Evolutionary conservation across 2,888 invertebrate species (phyloP).

Genomic region (Congeria kusceri): DNA sequence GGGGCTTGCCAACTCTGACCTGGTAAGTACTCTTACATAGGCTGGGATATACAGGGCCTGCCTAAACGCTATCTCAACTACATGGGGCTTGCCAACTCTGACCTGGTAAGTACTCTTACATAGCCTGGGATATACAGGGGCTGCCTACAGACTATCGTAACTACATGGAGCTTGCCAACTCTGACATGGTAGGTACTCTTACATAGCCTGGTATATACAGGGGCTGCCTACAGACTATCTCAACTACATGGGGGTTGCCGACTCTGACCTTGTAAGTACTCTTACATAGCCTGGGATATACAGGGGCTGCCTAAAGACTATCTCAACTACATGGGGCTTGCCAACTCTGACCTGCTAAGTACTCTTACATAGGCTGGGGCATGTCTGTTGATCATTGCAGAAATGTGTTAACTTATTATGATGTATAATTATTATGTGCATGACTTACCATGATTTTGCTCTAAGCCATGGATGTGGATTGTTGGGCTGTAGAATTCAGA

Average conservation of each 20-base stretch:
- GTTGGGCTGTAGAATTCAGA: too few relatives aligned
- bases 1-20: slow-evolving; percentile 90
- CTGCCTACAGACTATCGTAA: slow-evolving; percentile 92
- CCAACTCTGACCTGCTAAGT: neutral
- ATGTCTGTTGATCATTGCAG: too few relatives aligned
- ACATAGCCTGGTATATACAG: slow-evolving; percentile 90
- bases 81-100: slow-evolving; percentile 90
- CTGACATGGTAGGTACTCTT: slow-evolving; percentile 86
- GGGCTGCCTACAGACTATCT: slow-evolving; percentile 93
- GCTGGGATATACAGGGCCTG: too few relatives aligned
- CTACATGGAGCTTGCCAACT: slow-evolving; percentile 90
- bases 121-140: too few relatives aligned
- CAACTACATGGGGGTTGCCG: slow-evolving; percentile 90
- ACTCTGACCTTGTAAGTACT: slow-evolving; percentile 87
- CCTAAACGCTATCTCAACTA: slow-evolving; percentile 92
- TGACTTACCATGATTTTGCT: too few relatives aligned
- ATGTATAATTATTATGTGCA: too few relatives aligned
- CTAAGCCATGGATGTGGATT: too few relatives aligned
- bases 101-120: slow-evolving; percentile 85
- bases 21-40: slow-evolving; percentile 81
- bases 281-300: too few relatives aligned
- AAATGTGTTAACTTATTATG: too few relatives aligned
- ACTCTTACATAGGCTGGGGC: too few relatives aligned
- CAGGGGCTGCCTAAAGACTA: too few relatives aligned
- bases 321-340: slow-evolving; percentile 15